Base-by-base conservation (phyloP, 2,113 vertebrate species). In the Noturus placidus region DNA sequence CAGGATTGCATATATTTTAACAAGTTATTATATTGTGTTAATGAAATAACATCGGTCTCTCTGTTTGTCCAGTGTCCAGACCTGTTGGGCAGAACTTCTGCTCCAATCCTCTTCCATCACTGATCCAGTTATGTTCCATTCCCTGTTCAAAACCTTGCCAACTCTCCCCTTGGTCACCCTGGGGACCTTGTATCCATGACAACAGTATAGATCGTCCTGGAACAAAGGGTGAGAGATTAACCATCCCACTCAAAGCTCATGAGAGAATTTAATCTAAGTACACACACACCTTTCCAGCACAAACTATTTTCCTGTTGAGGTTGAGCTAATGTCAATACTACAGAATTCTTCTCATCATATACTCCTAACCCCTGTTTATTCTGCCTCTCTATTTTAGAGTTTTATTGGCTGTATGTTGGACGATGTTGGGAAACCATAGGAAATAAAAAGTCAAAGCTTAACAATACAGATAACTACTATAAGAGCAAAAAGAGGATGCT, bases 151-250 rank as follows among this genome's bases (percentile, higher is more conserved):
- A 92, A 0, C 91, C 94, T 86, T 97, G 96, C 2, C 59, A 92
- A 2, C 93, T 96, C 3, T 96, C 96, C 25, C 82, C 92, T 74
- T 97, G 97, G 97, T 94, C 94, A 0, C 63, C 61, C 0, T 97
- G 97, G 97, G 95, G 96, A 1, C 92, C 91, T 38, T 97, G 97
- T 88, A 42, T 94, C 85, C 93, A 91, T 0, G 97, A 97, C 91
- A 95, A 94, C 93, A 97, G 96, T 89, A 92, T 54, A 1, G 94
- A 96, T 42, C 94, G n/a, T 88, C 95, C 93, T 2, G 95, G 93
- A n/a, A 95, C 88, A 65, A 96, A 94, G 96, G 96, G 97, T 97
- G 83, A 83, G 89, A 86, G 54, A 76, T 42, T 25, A 81, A 88
- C 59, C 83, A 82, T 77, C 78, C 82, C 65, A 84, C 83, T 84